Evolutionary conservation across 2,113 vertebrate species (phyloP).

Genomic region (Diphyllodes magnificus): DNA sequence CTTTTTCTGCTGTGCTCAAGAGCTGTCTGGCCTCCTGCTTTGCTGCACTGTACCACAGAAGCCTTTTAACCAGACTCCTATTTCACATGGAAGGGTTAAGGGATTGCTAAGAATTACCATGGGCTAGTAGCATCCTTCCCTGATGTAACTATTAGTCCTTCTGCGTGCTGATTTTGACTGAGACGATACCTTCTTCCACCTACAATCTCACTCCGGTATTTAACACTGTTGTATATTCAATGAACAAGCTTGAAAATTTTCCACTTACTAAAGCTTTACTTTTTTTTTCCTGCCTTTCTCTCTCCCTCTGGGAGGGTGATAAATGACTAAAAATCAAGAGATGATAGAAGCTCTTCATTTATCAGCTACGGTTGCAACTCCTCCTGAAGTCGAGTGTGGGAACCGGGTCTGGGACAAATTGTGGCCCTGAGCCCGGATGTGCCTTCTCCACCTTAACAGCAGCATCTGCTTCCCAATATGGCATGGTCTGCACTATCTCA

Average conservation of each 20-base stretch:
- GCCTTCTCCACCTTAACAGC: slow-evolving; percentile 44
- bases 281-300: not conserved
- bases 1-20: not conserved
- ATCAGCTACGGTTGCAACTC: not conserved
- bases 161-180: accelerated
- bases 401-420: not conserved
- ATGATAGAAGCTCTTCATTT: slow-evolving; percentile 14
- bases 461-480: slow-evolving; percentile 55
- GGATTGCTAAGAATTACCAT: not conserved
- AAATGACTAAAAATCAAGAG: not conserved
- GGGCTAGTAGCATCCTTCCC: not conserved
- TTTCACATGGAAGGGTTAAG: not conserved
- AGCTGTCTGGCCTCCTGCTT: not conserved
- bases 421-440: not conserved
- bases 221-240: not conserved
- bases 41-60: not conserved
- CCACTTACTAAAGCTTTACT: not conserved
- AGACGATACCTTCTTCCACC: not conserved
- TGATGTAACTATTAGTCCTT: not conserved
- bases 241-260: not conserved
- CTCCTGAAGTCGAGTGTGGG: slow-evolving; percentile 20
- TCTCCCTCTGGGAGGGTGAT: not conserved
- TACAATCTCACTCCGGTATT: not conserved
- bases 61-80: not conserved
- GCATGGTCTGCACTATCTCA: slow-evolving; percentile 49